These are phyloP conservation scores for Flabesymbios commensalis DNA, from an alignment of 2,888 invertebrate genomes.

Conservation along the genomic window DNA sequence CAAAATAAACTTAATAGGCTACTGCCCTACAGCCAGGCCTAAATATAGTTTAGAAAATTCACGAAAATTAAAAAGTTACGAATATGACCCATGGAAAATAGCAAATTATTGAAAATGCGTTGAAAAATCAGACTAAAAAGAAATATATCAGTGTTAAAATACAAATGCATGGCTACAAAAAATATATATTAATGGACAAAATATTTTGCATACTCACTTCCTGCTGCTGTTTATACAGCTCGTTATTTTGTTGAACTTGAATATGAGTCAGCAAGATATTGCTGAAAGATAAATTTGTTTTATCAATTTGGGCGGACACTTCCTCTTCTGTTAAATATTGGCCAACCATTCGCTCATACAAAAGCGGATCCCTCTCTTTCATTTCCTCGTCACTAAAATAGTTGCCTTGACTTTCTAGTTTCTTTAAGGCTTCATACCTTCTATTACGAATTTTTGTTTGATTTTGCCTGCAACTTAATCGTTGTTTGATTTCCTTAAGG, in stretches of 20 bases:
- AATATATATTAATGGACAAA: too few species aligned
- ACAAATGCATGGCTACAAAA: too few species aligned
- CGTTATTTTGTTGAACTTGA: slow-evolving; percentile 69
- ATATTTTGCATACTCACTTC: too few species aligned
- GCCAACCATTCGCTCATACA: slow-evolving; percentile 89
- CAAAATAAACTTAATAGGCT: too few species aligned
- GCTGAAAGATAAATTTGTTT: slow-evolving; percentile 66
- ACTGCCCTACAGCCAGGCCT: too few species aligned
- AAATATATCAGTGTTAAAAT: too few species aligned
- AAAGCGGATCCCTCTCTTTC: slow-evolving; percentile 86
- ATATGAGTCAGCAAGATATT: slow-evolving; percentile 80
- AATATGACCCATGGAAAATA: too few species aligned
- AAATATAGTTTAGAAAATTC: too few species aligned
- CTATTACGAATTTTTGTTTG: slow-evolving; percentile 69
- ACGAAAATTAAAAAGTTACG: too few species aligned
- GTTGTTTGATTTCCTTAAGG: slow-evolving; percentile 65
- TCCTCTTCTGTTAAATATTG: slow-evolving; percentile 81
- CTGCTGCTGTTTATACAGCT: slow-evolving; percentile 66
- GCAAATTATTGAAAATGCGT: too few species aligned
- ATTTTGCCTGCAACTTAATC: neutral
- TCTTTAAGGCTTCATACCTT: slow-evolving; percentile 78
- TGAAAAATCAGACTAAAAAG: too few species aligned
- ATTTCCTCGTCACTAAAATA: slow-evolving; percentile 83
- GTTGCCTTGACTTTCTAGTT: slow-evolving; percentile 68
- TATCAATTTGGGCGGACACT: slow-evolving; percentile 63